These are phyloP conservation scores for Chondrosia reniformis DNA, from an alignment of 37 sponge, comb jelly and placozoan species.

Conservation along the genomic window DNA sequence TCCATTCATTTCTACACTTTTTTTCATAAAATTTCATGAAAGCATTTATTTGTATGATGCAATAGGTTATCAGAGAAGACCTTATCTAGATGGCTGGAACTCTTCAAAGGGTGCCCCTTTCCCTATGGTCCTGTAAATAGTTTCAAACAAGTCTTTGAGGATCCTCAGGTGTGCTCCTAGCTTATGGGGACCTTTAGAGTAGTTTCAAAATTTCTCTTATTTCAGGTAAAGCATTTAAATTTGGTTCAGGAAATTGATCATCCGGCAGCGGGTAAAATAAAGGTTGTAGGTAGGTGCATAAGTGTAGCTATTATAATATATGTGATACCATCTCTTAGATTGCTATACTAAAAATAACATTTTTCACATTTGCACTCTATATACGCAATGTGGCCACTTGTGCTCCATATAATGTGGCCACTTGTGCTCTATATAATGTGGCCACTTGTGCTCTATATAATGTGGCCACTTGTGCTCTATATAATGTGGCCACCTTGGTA, in stretches of 20 bases:
- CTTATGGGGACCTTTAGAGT: background rate
- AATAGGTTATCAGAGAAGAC: constrained; percentile 32
- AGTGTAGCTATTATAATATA: too few relatives aligned
- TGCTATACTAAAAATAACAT: background rate
- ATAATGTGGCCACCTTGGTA: too few relatives aligned
- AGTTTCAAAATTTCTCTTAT: background rate
- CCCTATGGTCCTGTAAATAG: constrained; percentile 67
- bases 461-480: too few relatives aligned
- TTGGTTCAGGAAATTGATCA: constrained; percentile 20
- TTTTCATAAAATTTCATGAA: background rate
- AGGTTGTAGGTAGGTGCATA: constrained; percentile 29
- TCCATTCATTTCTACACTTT: background rate
- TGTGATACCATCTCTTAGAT: background rate
- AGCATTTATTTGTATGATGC: background rate
- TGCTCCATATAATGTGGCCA: background rate
- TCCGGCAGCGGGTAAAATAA: constrained; percentile 34
- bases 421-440: too few relatives aligned
- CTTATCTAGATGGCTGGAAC: constrained; percentile 36
- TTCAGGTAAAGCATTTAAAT: constrained; percentile 31
- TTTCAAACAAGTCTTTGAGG: constrained; percentile 50
- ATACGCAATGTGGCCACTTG: background rate
- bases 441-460: too few relatives aligned
- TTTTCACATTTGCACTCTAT: background rate
- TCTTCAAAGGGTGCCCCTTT: constrained; percentile 23
- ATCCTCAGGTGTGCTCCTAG: constrained; percentile 40